Evolutionary conservation across 2,888 invertebrate genomes (phyloP).

Genomic region (Ptilodon capucinus): DNA sequence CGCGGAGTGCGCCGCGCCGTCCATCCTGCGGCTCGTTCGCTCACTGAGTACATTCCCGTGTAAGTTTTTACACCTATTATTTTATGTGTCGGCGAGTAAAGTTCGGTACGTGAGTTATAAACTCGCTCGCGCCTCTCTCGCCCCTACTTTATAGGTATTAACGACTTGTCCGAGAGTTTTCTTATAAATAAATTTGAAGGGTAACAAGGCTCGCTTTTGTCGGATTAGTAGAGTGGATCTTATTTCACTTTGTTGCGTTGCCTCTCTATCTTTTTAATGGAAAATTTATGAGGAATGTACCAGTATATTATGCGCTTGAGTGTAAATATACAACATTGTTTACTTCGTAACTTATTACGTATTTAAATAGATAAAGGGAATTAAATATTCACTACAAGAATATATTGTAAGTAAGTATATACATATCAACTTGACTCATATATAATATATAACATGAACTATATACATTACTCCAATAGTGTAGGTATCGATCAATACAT

Average conservation of each 20-base stretch:
- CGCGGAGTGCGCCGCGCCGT: conserved; percentile 50
- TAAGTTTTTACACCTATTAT: conserved; percentile 83
- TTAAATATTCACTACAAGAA: background rate
- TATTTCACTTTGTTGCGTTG: conserved; percentile 81
- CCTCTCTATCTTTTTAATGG: conserved; percentile 72
- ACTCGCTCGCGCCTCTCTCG: conserved; percentile 82
- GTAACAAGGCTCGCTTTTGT: conserved; percentile 83
- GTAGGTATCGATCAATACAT: no score
- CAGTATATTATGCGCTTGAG: conserved; percentile 40
- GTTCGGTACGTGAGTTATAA: conserved; percentile 83
- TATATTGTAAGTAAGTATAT: background rate
- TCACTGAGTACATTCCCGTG: conserved; percentile 83
- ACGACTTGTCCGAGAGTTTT: conserved; percentile 83
- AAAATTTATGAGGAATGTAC: conserved; percentile 61
- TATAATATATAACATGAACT: no score
- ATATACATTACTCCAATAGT: no score
- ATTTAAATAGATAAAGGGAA: background rate
- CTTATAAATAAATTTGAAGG: conserved; percentile 84
- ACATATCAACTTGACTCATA: background rate
- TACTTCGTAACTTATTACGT: conserved; percentile 7
- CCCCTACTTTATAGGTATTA: conserved; percentile 83
- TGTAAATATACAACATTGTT: conserved; percentile 36
- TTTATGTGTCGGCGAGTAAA: conserved; percentile 83
- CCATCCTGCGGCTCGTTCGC: conserved; percentile 74
- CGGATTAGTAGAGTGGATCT: conserved; percentile 82